Base-by-base conservation (phyloP, 2,888 invertebrate species). In the Meteorus cinctellus region DNA sequence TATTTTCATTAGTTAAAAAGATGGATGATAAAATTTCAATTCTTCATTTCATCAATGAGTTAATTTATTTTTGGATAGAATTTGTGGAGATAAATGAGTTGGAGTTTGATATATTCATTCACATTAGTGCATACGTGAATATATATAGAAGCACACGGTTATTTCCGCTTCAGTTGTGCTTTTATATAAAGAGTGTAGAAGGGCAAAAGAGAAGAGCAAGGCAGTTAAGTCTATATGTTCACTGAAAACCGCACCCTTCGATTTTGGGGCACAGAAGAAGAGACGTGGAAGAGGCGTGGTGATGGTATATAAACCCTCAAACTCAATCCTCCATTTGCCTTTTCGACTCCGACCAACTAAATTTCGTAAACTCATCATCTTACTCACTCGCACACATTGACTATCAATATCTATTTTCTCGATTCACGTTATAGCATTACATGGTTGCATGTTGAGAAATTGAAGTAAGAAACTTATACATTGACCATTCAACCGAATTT, bases 391-490 rank as follows among this genome's bases (percentile, higher is more conserved):
- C 27, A 41, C 72, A 51, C 45, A 16, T 69, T 41, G 2, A 5
- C 12, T 41, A 0, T 55, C 5, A 19, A n/a, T 55, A n/a, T 19
- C 24, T 55, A 55, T 55, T 55, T 24, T 19, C 55, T 55, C 55
- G 0, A n/a, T 55, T 19, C 55, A 55, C 19, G 19, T 55, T 55
- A 55, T 19, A 19, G 8, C 24, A 55, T 55, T 19, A 55, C 6
- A 55, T 10, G 19, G 55, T 55, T 55, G 24, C 81, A 81, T 78
- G 83, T 82, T 79, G 84, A 78, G 78, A 77, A 80, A 82, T 83
- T 84, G 81, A 81, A 83, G 81, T 82, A 81, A 80, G 82, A 84
- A 85, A 85, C 85, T 85, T 85, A 85, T 85, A 85, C 84, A 84
- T 82, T 82, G 83, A 76, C 74, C 76, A 78, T 79, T 80, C 77